phyloP scores from a whole-genome alignment of 2,797 vertebrate genomes.

The Chromobotia macracanthus region DNA sequence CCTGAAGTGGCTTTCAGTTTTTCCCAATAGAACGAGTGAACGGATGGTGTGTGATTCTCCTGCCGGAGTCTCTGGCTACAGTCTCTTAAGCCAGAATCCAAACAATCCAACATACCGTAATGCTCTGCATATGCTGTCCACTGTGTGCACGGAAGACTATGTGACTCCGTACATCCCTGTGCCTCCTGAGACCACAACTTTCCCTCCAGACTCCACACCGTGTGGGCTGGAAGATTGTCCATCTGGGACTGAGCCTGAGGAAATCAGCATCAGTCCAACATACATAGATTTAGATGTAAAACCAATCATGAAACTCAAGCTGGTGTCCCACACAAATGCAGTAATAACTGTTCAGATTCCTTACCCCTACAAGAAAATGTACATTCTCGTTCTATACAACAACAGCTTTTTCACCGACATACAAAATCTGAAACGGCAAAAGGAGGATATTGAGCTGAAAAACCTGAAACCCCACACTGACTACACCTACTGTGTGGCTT shows the following conservation, averaged over 20 bases:
- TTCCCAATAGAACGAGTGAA: slow-evolving; percentile 93
- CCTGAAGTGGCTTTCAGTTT: slow-evolving; percentile 94
- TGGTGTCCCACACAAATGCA: slow-evolving; percentile 88
- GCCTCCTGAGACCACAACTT: slow-evolving; percentile 81
- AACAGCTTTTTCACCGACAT: slow-evolving; percentile 90
- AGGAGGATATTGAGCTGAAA: slow-evolving; percentile 89
- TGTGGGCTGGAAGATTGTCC: slow-evolving; percentile 90
- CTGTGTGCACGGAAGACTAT: slow-evolving; percentile 89
- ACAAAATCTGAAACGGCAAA: slow-evolving; percentile 84
- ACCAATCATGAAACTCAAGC: slow-evolving; percentile 89
- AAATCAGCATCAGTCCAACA: slow-evolving; percentile 83
- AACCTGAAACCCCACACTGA: slow-evolving; percentile 89
- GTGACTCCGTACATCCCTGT: slow-evolving; percentile 81
- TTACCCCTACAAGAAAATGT: slow-evolving; percentile 93
- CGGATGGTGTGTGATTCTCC: slow-evolving; percentile 97
- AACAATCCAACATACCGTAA: slow-evolving; percentile 89
- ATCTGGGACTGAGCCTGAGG: slow-evolving; percentile 89
- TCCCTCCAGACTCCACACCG: slow-evolving; percentile 78
- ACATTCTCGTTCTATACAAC: slow-evolving; percentile 93
- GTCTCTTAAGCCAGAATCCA: slow-evolving; percentile 92
- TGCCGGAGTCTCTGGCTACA: slow-evolving; percentile 87
- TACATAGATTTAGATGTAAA: slow-evolving; percentile 81
- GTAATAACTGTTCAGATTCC: slow-evolving; percentile 91
- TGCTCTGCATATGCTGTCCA: slow-evolving; percentile 92
- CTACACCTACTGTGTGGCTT: slow-evolving; percentile 97